These are phyloP conservation scores for Darevskia nairensis DNA, from an alignment of 2,797 vertebrate species.

Conservation along the genomic window DNA sequence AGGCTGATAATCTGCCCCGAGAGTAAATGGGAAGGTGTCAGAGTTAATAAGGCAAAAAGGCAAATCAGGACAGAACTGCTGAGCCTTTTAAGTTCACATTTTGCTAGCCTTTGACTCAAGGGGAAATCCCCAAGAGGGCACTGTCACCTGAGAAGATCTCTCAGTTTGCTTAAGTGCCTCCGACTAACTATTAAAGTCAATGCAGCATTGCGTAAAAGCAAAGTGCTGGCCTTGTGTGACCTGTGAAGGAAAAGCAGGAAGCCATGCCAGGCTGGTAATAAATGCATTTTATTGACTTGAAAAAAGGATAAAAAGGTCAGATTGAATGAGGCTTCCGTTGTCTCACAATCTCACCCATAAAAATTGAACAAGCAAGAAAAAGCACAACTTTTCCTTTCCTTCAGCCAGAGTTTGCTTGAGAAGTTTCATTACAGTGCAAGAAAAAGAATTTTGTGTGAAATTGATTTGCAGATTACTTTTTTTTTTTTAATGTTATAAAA, in stretches of 20 bases:
- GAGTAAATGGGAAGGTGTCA: not conserved
- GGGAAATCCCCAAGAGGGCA: not conserved
- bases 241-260: not conserved
- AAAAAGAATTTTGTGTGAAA: conserved; percentile 43
- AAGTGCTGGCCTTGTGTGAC: not conserved
- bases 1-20: rapidly evolving
- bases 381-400: not conserved
- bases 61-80: rapidly evolving
- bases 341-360: not conserved
- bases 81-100: not conserved
- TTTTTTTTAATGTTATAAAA: conserved; percentile 1
- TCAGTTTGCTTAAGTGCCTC: not conserved
- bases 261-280: not conserved
- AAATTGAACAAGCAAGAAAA: rapidly evolving
- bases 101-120: not conserved
- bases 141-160: not conserved
- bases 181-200: not conserved
- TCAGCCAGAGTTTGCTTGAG: not conserved
- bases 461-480: conserved; percentile 47
- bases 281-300: conserved; percentile 10
- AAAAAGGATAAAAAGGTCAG: not conserved
- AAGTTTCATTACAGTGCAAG: conserved; percentile 34
- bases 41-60: not conserved
- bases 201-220: rapidly evolving
- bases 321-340: conserved; percentile 10